A percentile compares a stretch with the other conserved stretches of the same genome.
These are phyloP conservation scores for Menidia beryllina DNA, from an alignment of 2,113 vertebrate genomes.

Conservation along the genomic window DNA sequence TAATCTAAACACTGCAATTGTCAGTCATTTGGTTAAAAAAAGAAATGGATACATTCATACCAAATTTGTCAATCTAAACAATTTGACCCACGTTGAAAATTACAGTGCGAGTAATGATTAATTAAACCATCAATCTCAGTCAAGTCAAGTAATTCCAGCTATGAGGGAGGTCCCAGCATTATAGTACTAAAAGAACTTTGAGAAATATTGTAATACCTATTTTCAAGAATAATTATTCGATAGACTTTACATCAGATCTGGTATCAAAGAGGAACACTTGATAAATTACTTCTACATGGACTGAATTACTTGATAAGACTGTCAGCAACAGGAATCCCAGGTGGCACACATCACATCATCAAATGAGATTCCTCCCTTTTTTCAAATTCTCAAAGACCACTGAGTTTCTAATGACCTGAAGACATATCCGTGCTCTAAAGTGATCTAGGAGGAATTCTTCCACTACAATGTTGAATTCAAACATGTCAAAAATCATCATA, in stretches of 20 bases:
- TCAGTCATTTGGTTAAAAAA: background rate
- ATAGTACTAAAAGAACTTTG: background rate
- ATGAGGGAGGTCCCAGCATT: background rate
- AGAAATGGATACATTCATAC: background rate
- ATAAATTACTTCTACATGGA: background rate
- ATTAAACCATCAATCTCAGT: background rate
- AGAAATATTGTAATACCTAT: conserved; percentile 1
- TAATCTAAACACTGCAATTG: background rate
- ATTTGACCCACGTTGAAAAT: background rate
- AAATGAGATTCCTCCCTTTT: background rate
- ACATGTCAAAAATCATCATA: too few species aligned
- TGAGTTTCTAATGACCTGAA: background rate
- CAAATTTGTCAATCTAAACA: background rate
- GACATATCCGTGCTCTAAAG: too few species aligned
- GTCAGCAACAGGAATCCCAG: background rate
- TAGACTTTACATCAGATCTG: too few species aligned
- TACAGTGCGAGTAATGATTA: background rate
- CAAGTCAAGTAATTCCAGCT: background rate
- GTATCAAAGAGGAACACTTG: too few species aligned
- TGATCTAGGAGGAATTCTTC: too few species aligned
- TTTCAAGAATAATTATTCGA: background rate
- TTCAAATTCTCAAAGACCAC: background rate
- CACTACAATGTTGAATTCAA: too few species aligned
- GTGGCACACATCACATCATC: background rate
- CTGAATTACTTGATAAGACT: background rate